Evolutionary conservation across 2,888 invertebrate genomes (phyloP).

Genomic region (Ormia ochracea): DNA sequence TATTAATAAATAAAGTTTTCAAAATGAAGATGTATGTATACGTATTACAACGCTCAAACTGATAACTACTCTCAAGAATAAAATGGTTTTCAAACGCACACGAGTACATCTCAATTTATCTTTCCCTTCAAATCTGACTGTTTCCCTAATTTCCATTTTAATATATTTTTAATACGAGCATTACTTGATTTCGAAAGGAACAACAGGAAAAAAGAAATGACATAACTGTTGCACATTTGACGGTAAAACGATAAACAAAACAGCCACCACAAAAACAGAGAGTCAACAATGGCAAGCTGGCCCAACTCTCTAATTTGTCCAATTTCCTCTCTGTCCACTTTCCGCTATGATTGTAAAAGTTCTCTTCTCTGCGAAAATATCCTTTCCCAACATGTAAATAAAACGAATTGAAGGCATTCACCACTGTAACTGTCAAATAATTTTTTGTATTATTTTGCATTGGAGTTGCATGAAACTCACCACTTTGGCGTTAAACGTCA

Average conservation of each 20-base stretch:
- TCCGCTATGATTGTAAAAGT: background rate
- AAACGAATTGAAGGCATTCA: background rate
- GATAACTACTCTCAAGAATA: background rate
- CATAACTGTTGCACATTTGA: constrained; percentile 62
- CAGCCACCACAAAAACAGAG: constrained; percentile 58
- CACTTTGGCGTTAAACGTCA: constrained; percentile 42
- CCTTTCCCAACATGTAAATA: constrained; percentile 8
- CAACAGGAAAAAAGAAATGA: constrained; percentile 17
- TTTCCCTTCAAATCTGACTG: constrained; percentile 16
- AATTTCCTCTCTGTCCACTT: background rate
- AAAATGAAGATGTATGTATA: no score
- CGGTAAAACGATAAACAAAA: constrained; percentile 36
- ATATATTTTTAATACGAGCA: constrained; percentile 53
- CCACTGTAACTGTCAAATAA: constrained; percentile 38
- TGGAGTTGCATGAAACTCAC: constrained; percentile 9
- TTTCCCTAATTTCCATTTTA: constrained; percentile 55
- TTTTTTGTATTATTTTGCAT: background rate
- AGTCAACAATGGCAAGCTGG: background rate
- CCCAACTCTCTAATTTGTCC: background rate
- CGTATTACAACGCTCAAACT: no score
- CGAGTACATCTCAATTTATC: background rate
- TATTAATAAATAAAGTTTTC: no score
- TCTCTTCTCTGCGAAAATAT: background rate
- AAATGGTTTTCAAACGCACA: background rate
- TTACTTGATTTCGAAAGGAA: background rate